Evolutionary conservation across 2,797 vertebrate species (phyloP).

Genomic region (Crax fasciolata): DNA sequence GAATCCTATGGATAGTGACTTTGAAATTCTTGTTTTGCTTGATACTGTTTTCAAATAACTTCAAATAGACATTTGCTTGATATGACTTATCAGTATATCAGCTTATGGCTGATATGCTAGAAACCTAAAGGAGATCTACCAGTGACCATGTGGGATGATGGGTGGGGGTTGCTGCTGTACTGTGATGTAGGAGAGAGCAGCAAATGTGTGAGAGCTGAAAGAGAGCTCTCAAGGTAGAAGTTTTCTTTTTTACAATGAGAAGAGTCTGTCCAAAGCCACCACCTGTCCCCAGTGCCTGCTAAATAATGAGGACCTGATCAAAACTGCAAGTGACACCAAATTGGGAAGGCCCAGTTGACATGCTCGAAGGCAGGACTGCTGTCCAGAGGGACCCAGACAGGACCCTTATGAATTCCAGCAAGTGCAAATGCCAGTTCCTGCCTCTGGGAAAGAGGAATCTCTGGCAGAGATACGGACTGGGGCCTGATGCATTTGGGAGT

Average conservation of each 20-base stretch:
- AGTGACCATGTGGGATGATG: background rate
- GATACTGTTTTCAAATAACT: background rate
- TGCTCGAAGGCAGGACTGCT: background rate
- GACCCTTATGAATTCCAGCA: background rate
- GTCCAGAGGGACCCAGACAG: background rate
- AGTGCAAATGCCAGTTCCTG: background rate
- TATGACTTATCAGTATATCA: background rate
- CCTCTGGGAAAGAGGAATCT: background rate
- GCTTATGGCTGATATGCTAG: background rate
- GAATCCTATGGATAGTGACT: background rate
- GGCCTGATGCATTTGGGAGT: background rate
- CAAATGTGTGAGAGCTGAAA: background rate
- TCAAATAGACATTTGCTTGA: background rate
- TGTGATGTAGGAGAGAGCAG: background rate
- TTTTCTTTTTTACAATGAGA: background rate
- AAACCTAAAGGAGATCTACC: background rate
- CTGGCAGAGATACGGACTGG: background rate
- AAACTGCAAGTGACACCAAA: background rate
- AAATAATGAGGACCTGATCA: background rate
- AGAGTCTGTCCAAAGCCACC: background rate
- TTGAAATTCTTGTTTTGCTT: background rate
- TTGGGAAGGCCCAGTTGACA: rapidly evolving
- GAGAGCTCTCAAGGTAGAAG: background rate
- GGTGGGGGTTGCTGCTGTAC: background rate
- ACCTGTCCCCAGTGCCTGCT: background rate